phyloP scores from a whole-genome alignment of 2,113 vertebrate species.

The Ellobius talpinus region DNA sequence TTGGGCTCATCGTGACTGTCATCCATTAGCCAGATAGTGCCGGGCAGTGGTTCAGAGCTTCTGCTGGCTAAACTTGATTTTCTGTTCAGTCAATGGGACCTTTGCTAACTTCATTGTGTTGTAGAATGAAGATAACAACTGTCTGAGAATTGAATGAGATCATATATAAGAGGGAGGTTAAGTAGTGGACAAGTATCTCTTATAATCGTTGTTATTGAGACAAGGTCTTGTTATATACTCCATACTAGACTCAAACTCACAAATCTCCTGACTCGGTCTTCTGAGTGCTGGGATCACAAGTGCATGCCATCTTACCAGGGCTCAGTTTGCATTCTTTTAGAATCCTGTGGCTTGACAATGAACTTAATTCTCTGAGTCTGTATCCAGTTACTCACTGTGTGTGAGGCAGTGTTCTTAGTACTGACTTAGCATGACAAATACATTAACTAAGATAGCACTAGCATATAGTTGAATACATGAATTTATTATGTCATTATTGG shows the following conservation, averaged over 20 bases:
- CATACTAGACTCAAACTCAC: neutral
- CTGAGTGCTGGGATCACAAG: neutral
- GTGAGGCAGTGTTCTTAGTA: neutral
- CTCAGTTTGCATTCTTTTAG: neutral
- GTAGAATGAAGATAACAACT: neutral
- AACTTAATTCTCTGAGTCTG: neutral
- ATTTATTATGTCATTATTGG: slow-evolving; percentile 12
- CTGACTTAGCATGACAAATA: neutral
- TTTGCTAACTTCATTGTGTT: neutral
- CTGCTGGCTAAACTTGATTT: neutral
- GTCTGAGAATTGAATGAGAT: neutral
- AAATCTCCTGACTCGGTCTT: neutral
- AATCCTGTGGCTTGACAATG: neutral
- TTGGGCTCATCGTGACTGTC: neutral
- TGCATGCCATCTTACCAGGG: too few relatives aligned
- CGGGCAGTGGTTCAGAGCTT: neutral
- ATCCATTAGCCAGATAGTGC: neutral
- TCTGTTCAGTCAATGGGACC: neutral
- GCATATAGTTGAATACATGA: neutral
- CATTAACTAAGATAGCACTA: neutral
- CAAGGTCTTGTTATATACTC: neutral
- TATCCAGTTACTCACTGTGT: neutral
- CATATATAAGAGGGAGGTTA: neutral
- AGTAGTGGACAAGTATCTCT: neutral
- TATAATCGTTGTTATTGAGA: neutral